Conservation (phyloP, 2,113 vertebrate genomes). For the Saimiri boliviensis region DNA sequence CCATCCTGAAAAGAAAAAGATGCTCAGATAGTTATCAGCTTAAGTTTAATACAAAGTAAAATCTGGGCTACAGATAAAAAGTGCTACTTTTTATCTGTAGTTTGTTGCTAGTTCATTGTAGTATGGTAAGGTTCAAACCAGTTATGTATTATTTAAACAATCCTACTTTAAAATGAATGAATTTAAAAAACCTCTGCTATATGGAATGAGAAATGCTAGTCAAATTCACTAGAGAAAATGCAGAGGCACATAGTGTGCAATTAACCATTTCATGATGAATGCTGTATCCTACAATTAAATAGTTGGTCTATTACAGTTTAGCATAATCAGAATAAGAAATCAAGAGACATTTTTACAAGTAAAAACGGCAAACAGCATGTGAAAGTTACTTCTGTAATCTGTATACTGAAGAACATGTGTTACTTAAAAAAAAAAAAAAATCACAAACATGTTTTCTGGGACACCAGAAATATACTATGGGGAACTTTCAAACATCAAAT, state of each 20-base stretch:
- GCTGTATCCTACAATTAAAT: neutral
- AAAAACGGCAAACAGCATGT: neutral
- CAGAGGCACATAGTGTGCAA: neutral
- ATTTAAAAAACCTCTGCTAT: conserved; percentile 7
- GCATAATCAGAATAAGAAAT: conserved; percentile 33
- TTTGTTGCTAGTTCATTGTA: too few species aligned
- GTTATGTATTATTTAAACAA: neutral
- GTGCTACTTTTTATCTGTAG: too few species aligned
- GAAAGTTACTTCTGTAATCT: conserved; percentile 24
- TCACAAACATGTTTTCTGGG: conserved; percentile 51
- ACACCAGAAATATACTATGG: conserved; percentile 48
- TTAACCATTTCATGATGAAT: neutral
- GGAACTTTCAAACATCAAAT: conserved; percentile 52
- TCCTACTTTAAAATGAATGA: conserved; percentile 7
- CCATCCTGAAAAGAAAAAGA: too few species aligned
- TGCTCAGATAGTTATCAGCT: too few species aligned
- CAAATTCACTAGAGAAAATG: conserved; percentile 16
- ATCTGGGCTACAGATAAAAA: too few species aligned
- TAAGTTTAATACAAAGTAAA: too few species aligned
- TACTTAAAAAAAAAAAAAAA: conserved; percentile 38
- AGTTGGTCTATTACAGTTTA: neutral
- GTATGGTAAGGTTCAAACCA: neutral
- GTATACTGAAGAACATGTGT: conserved; percentile 1
- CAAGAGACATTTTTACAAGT: conserved; percentile 17
- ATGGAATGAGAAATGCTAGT: conserved; percentile 1